Conservation (phyloP, 1,140 invertebrate genomes). For the Atopsyche davidsoni region DNA sequence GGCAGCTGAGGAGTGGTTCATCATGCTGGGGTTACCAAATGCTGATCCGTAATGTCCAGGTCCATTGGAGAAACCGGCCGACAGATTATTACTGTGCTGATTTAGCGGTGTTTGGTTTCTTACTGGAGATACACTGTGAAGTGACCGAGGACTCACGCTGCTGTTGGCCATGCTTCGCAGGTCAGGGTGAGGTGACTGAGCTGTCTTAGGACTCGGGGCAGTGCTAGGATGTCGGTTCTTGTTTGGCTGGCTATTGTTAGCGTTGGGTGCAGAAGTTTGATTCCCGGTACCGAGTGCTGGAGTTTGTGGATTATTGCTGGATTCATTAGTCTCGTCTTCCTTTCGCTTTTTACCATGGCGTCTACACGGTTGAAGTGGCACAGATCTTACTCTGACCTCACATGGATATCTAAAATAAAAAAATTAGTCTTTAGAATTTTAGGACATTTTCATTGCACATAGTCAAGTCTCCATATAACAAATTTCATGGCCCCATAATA, state of each 20-base stretch:
- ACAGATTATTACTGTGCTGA: conserved; percentile 34
- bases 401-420: conserved; percentile 61
- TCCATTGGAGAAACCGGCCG: conserved; percentile 38
- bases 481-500: not conserved
- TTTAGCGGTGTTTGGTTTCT: conserved; percentile 40
- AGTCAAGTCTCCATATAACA: no score
- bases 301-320: conserved; percentile 28
- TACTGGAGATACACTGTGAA: conserved; percentile 40
- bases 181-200: conserved; percentile 39
- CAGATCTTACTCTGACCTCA: conserved; percentile 77
- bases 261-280: conserved; percentile 26
- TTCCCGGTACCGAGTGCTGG: conserved; percentile 32
- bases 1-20: conserved; percentile 35
- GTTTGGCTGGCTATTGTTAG: conserved; percentile 28
- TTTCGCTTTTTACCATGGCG: conserved; percentile 73
- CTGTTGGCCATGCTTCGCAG: conserved; percentile 38
- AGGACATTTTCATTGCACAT: no score
- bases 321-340: conserved; percentile 56
- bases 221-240: conserved; percentile 30
- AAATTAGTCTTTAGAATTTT: no score
- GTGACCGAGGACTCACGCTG: conserved; percentile 41
- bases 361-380: conserved; percentile 75
- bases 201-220: conserved; percentile 40
- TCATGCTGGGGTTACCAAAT: conserved; percentile 46
- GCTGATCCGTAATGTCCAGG: conserved; percentile 44